Conservation (phyloP, 2,797 vertebrate species). For the Acestrorhynchus altus region DNA sequence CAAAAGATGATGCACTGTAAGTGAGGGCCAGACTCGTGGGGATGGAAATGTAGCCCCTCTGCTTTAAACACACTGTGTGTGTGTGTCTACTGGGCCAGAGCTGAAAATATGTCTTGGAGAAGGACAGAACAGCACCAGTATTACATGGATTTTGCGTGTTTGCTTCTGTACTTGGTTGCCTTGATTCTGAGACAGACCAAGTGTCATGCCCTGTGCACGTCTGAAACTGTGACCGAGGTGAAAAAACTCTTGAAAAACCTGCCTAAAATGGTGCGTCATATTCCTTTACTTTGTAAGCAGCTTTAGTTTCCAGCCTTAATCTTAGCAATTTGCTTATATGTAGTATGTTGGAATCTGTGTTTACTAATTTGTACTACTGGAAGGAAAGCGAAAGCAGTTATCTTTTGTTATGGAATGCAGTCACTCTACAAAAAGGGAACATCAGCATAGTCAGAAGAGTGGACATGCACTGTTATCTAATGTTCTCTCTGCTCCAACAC, state of each 20-base stretch:
- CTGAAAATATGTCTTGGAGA: slow-evolving; percentile 40
- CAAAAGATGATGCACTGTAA: neutral
- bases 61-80: neutral
- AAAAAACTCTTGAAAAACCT: rapidly evolving
- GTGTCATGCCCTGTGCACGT: neutral
- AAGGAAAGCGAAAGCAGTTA: slow-evolving; percentile 7
- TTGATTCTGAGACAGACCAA: neutral
- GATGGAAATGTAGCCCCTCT: neutral
- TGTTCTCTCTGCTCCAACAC: too few species aligned
- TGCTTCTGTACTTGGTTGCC: slow-evolving; percentile 51
- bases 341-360: neutral
- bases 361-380: neutral
- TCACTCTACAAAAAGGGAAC: neutral
- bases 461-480: too few species aligned
- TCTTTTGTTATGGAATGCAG: neutral
- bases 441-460: too few species aligned
- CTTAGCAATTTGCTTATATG: too few species aligned
- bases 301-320: neutral
- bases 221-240: rapidly evolving
- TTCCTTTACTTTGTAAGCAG: neutral
- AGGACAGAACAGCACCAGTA: slow-evolving; percentile 47
- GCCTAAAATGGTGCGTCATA: slow-evolving; percentile 35
- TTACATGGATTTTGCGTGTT: slow-evolving; percentile 41
- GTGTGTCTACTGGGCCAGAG: neutral
- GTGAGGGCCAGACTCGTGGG: neutral